phyloP scores from a whole-genome alignment of 2,113 vertebrate species.

The Ceratotherium simum region DNA sequence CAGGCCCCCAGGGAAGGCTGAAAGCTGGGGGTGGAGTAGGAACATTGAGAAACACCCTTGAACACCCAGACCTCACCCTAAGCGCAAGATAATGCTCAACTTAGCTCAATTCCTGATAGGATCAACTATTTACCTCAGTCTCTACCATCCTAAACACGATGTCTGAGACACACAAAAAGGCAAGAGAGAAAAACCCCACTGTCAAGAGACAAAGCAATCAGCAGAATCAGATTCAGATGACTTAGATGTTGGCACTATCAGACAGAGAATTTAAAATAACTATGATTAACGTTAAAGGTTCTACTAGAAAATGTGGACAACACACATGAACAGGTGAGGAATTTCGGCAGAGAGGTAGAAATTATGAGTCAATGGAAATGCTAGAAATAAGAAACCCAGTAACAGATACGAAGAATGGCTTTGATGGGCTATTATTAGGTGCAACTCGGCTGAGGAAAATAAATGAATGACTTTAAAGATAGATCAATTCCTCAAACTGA shows the following conservation, averaged over 20 bases:
- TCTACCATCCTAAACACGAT: not conserved
- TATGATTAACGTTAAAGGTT: not conserved
- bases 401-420: not conserved
- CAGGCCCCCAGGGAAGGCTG: not conserved
- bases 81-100: not conserved
- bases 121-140: not conserved
- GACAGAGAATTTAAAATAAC: not conserved
- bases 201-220: not conserved
- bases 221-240: not conserved
- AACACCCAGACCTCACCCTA: not conserved
- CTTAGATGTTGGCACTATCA: not conserved
- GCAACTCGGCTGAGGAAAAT: not conserved
- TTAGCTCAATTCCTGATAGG: not conserved
- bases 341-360: not conserved
- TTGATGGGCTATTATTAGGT: not conserved
- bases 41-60: not conserved
- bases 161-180: not conserved
- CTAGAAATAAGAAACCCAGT: not conserved
- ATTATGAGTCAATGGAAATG: not conserved
- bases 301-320: not conserved
- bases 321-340: not conserved
- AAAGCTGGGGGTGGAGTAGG: not conserved
- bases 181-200: not conserved
- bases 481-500: not conserved
- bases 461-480: not conserved